A percentile compares a stretch with the other conserved stretches of the same genome.
Evolutionary conservation across 1,140 invertebrate genomes (phyloP).

Genomic region (Rhagoletis zephyria): DNA sequence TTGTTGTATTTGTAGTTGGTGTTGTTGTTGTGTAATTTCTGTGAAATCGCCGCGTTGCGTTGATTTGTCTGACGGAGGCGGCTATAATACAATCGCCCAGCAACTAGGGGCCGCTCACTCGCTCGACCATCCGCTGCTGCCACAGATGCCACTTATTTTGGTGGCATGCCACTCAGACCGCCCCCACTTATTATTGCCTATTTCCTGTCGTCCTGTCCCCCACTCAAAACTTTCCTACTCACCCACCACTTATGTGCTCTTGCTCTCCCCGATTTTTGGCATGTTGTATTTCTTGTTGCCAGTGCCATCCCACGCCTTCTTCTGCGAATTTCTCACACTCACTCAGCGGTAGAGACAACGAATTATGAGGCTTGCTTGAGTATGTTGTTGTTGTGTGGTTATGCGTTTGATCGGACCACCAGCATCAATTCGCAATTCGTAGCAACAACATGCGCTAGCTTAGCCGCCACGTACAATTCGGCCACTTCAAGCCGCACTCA

Average conservation of each 20-base stretch:
- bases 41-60: slow-evolving; percentile 35
- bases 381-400: background rate
- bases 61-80: slow-evolving; percentile 22
- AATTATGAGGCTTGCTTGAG: background rate
- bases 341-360: background rate
- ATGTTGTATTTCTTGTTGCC: background rate
- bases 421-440: slow-evolving; percentile 16
- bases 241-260: no score
- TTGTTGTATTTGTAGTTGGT: background rate
- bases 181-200: slow-evolving; percentile 15
- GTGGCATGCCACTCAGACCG: slow-evolving; percentile 30
- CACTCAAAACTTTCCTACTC: background rate
- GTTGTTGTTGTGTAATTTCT: slow-evolving; percentile 37
- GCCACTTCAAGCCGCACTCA: background rate
- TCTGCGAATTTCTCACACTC: slow-evolving; percentile 47
- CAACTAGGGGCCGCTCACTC: background rate
- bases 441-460: background rate
- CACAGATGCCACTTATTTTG: background rate
- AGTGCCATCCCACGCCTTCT: slow-evolving; percentile 40
- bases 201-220: slow-evolving; percentile 22
- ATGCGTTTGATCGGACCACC: slow-evolving; percentile 39
- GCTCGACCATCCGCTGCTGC: background rate
- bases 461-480: slow-evolving; percentile 31
- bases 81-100: background rate
- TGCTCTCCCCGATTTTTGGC: no score